A percentile compares a stretch with the other conserved stretches of the same genome.
Conservation (phyloP, 2,113 vertebrate genomes). For the Tretioscincus oriximinensis region DNA sequence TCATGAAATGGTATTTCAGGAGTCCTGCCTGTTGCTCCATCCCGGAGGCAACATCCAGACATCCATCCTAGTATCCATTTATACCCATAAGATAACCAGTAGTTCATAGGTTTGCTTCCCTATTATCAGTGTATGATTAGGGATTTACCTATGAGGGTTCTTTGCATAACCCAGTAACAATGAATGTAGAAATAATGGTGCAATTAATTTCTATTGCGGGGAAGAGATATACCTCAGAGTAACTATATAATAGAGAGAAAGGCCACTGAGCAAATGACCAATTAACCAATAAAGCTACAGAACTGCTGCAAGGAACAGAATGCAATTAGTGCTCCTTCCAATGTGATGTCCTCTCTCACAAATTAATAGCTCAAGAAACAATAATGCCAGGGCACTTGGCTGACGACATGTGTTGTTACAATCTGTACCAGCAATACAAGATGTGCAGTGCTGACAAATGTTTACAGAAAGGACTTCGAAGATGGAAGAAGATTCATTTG, state of each 20-base stretch:
- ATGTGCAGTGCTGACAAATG: not conserved
- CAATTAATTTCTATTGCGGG: constrained; percentile 9
- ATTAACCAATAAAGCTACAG: constrained; percentile 23
- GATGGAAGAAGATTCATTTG: not conserved
- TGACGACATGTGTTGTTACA: not conserved
- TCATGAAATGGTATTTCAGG: too few species aligned
- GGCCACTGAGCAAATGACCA: constrained; percentile 21
- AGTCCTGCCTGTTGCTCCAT: too few species aligned
- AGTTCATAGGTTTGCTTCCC: too few species aligned
- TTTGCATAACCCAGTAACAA: not conserved
- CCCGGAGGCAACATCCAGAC: too few species aligned
- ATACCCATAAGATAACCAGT: too few species aligned
- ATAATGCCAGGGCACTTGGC: not conserved
- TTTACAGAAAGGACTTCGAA: not conserved
- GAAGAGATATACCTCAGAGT: not conserved
- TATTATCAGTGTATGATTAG: not conserved
- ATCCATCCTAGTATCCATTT: too few species aligned
- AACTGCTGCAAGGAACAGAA: constrained; percentile 3
- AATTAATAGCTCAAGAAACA: not conserved
- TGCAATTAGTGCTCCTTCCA: constrained; percentile 8
- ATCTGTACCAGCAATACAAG: not conserved
- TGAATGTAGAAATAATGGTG: constrained; percentile 4
- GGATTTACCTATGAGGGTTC: not conserved
- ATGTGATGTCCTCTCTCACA: constrained; percentile 6
- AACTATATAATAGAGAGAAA: not conserved